Conservation (phyloP, 2,113 vertebrate species). For the Bufo bufo region DNA sequence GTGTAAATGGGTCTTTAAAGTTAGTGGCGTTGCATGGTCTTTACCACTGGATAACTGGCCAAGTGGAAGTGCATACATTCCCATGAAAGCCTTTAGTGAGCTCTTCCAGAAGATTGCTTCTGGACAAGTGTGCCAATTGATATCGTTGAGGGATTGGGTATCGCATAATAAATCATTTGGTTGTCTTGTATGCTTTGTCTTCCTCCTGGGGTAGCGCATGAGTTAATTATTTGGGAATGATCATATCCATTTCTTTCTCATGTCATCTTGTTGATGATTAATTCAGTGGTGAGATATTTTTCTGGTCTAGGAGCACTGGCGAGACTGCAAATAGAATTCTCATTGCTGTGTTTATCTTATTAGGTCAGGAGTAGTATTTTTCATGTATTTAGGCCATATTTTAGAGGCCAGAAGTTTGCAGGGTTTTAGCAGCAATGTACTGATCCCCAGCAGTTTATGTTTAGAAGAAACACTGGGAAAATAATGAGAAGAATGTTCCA, state of each 20-base stretch:
- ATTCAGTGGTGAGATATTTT: constrained; percentile 59
- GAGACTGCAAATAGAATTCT: constrained; percentile 64
- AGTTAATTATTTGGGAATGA: constrained; percentile 61
- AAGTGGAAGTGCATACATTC: not conserved
- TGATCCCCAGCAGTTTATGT: constrained; percentile 50
- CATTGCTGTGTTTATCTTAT: constrained; percentile 62
- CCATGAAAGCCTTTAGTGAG: too few relatives aligned
- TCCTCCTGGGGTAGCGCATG: not conserved
- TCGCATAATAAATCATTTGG: not conserved
- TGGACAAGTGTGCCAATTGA: not conserved
- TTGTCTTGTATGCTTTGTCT: not conserved
- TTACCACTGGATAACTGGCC: too few relatives aligned
- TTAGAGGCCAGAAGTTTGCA: constrained; percentile 61
- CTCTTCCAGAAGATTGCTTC: not conserved
- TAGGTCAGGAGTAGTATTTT: constrained; percentile 60
- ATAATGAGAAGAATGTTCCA: constrained; percentile 28
- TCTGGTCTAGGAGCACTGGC: constrained; percentile 50
- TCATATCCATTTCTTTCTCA: constrained; percentile 61
- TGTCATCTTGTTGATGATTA: constrained; percentile 61
- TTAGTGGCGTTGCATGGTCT: not conserved
- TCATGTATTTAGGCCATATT: constrained; percentile 57
- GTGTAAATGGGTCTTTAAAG: not conserved
- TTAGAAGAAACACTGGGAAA: constrained; percentile 62
- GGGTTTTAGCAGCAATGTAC: not conserved
- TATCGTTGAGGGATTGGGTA: not conserved